Percentiles rank a stretch among this genome's conserved stretches.
Evolutionary conservation across 30 jellyfish, hydroid and myxozoan genomes (phyloP).

Genomic region (Turritopsis dohrnii): DNA sequence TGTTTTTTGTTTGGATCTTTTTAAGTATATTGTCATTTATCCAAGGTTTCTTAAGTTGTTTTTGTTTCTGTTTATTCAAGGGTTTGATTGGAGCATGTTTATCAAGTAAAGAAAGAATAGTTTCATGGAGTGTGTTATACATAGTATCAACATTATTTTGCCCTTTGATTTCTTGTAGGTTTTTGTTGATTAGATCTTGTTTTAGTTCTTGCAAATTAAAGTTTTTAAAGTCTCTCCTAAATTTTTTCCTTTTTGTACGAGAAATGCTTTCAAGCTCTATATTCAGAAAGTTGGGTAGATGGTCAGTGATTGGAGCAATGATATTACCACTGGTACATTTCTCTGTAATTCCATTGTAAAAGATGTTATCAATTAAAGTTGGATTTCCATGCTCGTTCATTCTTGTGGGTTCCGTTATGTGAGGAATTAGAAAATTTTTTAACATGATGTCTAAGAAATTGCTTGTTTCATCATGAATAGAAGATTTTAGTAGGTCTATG

Average conservation of each 20-base stretch:
- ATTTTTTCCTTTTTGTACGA: too few species aligned
- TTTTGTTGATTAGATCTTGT: too few species aligned
- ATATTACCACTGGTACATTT: background rate
- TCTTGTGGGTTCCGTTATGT: slow-evolving; percentile 1
- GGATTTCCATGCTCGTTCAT: background rate
- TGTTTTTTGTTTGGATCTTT: background rate
- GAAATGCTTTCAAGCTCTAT: too few species aligned
- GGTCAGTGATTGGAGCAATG: background rate
- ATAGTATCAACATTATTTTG: slow-evolving; percentile 31
- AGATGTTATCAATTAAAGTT: slow-evolving; percentile 9
- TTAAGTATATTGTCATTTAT: slow-evolving; percentile 42
- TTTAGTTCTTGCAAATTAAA: slow-evolving; percentile 19
- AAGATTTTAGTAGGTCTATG: too few species aligned
- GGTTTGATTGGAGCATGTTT: slow-evolving; percentile 50
- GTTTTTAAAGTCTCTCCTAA: slow-evolving; percentile 34
- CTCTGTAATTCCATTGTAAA: background rate
- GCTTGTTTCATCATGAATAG: too few species aligned
- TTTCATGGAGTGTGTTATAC: slow-evolving; percentile 41
- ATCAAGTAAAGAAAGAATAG: background rate
- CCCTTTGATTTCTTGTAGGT: too few species aligned
- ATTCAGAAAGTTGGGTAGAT: slow-evolving; percentile 20
- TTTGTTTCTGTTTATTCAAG: slow-evolving; percentile 12
- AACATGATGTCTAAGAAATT: background rate
- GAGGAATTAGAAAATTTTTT: background rate
- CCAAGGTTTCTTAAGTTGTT: slow-evolving; percentile 57